These are phyloP conservation scores for Strigamia crassipes DNA, from an alignment of 2,888 invertebrate species.

Conservation along the genomic window DNA sequence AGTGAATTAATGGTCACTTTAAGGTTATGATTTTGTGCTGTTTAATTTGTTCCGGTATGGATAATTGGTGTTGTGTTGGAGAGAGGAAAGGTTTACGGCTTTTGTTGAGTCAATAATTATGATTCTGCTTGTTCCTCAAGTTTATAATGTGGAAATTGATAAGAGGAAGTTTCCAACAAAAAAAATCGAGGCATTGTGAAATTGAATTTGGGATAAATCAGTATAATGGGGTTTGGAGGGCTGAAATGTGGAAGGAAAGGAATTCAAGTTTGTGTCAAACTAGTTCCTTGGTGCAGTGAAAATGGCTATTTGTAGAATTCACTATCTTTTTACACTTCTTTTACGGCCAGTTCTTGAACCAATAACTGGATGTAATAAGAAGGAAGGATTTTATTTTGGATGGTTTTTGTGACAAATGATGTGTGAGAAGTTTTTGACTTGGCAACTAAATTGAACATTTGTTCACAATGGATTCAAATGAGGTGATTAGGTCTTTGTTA, in stretches of 20 bases:
- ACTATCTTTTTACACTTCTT: conserved; percentile 37
- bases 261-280: conserved; percentile 37
- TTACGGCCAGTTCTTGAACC: conserved; percentile 33
- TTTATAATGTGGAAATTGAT: no score
- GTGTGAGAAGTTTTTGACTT: conserved; percentile 31
- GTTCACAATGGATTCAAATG: conserved; percentile 22
- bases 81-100: no score
- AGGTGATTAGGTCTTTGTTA: conserved; percentile 32
- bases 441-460: background rate
- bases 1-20: background rate
- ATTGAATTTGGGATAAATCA: background rate
- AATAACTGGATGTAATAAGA: conserved; percentile 41
- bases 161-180: background rate
- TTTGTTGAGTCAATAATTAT: no score
- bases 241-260: background rate
- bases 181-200: background rate
- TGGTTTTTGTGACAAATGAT: background rate
- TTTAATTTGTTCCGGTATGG: no score
- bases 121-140: no score
- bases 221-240: background rate
- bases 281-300: background rate
- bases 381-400: conserved; percentile 30
- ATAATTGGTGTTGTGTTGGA: no score
- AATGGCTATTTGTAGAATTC: conserved; percentile 27
- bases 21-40: background rate